phyloP scores from a whole-genome alignment of 2,797 vertebrate species.

The Lerista edwardsae region DNA sequence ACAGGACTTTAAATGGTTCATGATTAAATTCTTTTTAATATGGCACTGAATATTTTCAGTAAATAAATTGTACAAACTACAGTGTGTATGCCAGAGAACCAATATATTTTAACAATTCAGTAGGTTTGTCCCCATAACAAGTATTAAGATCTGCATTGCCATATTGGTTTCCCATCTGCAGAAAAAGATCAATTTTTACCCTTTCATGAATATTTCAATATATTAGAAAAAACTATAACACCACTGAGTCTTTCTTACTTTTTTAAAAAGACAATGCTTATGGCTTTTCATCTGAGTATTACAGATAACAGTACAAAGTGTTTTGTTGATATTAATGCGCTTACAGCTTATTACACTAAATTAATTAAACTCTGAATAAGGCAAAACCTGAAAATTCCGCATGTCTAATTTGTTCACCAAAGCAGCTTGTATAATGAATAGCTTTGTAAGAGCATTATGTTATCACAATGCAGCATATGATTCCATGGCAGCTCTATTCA shows the following conservation, averaged over 20 bases:
- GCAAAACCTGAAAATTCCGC: slow-evolving; percentile 70
- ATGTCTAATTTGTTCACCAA: slow-evolving; percentile 74
- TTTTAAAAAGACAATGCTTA: slow-evolving; percentile 50
- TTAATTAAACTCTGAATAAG: slow-evolving; percentile 81
- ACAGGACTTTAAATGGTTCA: slow-evolving; percentile 14
- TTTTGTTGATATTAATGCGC: slow-evolving; percentile 77
- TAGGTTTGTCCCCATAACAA: neutral
- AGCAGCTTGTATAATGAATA: slow-evolving; percentile 63
- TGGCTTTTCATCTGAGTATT: slow-evolving; percentile 66
- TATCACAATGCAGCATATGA: slow-evolving; percentile 63
- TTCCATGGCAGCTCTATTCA: slow-evolving; percentile 47
- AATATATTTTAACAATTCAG: slow-evolving; percentile 57
- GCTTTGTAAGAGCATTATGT: slow-evolving; percentile 73
- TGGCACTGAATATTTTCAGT: slow-evolving; percentile 55
- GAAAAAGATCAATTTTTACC: slow-evolving; percentile 50
- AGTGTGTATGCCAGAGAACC: slow-evolving; percentile 51
- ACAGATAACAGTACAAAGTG: slow-evolving; percentile 60
- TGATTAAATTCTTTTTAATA: slow-evolving; percentile 62
- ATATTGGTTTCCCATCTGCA: slow-evolving; percentile 27
- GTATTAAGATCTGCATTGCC: slow-evolving; percentile 25
- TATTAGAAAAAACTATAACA: slow-evolving; percentile 52
- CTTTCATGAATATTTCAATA: slow-evolving; percentile 32
- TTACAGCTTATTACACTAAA: slow-evolving; percentile 78
- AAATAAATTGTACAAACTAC: slow-evolving; percentile 50
- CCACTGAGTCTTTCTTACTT: slow-evolving; percentile 46